These are phyloP conservation scores for Pseudococcus longispinus DNA, from an alignment of 2,888 invertebrate genomes.

Conservation along the genomic window DNA sequence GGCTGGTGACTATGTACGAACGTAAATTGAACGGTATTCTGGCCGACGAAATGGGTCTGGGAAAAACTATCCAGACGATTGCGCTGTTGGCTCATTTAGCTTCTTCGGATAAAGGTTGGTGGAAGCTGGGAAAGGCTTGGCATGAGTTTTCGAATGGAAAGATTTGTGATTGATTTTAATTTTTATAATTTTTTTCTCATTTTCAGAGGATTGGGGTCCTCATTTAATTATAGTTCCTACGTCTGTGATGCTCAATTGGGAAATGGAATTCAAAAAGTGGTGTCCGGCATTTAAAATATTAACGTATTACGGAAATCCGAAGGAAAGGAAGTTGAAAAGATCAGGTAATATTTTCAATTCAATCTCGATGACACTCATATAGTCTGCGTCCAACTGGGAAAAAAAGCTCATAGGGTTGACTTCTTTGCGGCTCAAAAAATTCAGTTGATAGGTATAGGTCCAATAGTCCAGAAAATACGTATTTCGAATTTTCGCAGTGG, in stretches of 20 bases:
- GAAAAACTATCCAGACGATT: constrained; percentile 97
- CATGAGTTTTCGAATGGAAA: neutral
- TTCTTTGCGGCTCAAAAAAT: no score
- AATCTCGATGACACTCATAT: neutral
- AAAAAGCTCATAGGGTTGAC: no score
- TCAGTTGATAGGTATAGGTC: no score
- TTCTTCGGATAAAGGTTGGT: constrained; percentile 86
- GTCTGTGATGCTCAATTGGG: constrained; percentile 99
- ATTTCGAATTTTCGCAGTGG: no score
- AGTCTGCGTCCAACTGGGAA: no score
- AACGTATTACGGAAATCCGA: constrained; percentile 96
- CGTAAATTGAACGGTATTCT: constrained; percentile 94
- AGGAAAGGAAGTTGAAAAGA: constrained; percentile 89
- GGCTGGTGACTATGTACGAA: constrained; percentile 96
- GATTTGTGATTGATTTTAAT: neutral
- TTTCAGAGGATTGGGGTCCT: constrained; percentile 89
- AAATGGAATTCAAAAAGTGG: constrained; percentile 99
- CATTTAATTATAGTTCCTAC: constrained; percentile 99
- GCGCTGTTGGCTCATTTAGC: constrained; percentile 92
- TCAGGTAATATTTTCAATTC: constrained; percentile 62
- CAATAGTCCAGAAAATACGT: no score
- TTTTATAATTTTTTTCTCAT: constrained; percentile 20
- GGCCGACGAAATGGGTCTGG: constrained; percentile 96
- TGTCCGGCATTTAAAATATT: constrained; percentile 98
- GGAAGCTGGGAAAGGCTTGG: constrained; percentile 59